Evolutionary conservation across 2,113 vertebrate genomes (phyloP).

Genomic region (Cnemophilus loriae): DNA sequence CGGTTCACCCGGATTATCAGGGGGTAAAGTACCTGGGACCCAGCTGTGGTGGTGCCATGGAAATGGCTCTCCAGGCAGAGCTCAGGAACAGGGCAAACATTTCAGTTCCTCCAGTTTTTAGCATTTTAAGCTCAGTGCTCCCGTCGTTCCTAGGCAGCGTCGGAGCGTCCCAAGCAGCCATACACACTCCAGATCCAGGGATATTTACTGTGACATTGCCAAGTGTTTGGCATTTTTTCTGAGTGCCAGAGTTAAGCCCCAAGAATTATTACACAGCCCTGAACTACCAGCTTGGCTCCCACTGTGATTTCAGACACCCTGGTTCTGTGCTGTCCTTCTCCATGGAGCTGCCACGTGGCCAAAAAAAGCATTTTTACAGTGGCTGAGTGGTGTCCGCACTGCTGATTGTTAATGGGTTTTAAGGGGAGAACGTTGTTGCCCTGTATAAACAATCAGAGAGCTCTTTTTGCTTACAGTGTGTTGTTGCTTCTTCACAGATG

Average conservation of each 20-base stretch:
- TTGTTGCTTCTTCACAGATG: conserved; percentile 77
- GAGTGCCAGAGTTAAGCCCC: not conserved
- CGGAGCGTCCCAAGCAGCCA: not conserved
- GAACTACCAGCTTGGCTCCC: not conserved
- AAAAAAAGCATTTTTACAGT: not conserved
- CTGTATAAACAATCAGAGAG: not conserved
- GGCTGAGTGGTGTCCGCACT: not conserved
- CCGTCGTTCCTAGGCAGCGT: accelerated
- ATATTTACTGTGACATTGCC: not conserved
- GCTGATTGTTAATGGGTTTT: not conserved
- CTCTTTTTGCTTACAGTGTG: not conserved
- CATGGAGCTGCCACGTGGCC: accelerated
- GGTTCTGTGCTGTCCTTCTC: not conserved
- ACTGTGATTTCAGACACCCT: not conserved
- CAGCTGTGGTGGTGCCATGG: not conserved
- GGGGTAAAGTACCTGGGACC: conserved; percentile 74
- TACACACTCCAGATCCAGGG: not conserved
- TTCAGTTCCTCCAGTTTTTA: not conserved
- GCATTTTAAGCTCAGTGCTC: not conserved
- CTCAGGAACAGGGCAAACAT: not conserved
- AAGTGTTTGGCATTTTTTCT: not conserved
- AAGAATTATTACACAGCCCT: not conserved
- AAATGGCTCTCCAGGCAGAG: not conserved
- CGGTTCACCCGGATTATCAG: conserved; percentile 97
- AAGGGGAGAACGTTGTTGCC: not conserved